A percentile compares a stretch with the other conserved stretches of the same genome.
These are phyloP conservation scores for Camponotus floridanus DNA, from an alignment of 1,140 invertebrate genomes.

Conservation along the genomic window DNA sequence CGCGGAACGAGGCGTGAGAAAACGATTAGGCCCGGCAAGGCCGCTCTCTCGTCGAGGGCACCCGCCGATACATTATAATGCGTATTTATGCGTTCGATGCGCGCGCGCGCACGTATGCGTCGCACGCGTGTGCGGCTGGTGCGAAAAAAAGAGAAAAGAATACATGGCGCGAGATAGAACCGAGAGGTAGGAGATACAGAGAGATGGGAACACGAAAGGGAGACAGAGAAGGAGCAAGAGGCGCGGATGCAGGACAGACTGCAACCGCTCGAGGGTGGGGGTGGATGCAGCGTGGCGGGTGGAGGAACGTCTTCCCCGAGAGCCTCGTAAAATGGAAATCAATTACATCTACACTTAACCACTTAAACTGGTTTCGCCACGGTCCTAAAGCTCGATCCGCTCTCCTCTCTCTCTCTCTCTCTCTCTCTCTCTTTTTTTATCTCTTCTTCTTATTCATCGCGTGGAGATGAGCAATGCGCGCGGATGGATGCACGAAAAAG, in stretches of 20 bases:
- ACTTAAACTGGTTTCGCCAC: constrained; percentile 86
- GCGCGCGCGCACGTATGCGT: constrained; percentile 33
- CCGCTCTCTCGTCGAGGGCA: constrained; percentile 44
- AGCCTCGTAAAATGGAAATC: constrained; percentile 86
- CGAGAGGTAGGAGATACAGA: background rate
- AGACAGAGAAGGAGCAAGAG: constrained; percentile 30
- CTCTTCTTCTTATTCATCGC: constrained; percentile 38
- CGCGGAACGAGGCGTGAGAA: constrained; percentile 63
- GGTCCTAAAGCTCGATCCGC: constrained; percentile 80
- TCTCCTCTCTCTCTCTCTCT: constrained; percentile 16
- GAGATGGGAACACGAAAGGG: background rate
- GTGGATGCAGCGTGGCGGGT: constrained; percentile 60
- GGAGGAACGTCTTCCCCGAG: constrained; percentile 77
- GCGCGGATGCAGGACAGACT: constrained; percentile 50
- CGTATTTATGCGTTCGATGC: constrained; percentile 63
- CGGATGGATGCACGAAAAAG: constrained; percentile 58
- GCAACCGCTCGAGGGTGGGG: constrained; percentile 29
- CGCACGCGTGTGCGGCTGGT: constrained; percentile 38
- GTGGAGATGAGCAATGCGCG: constrained; percentile 68
- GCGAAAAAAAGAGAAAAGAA: background rate
- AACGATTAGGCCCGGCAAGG: constrained; percentile 61
- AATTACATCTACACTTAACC: constrained; percentile 87
- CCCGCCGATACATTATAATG: constrained; percentile 60
- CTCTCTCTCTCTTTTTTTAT: background rate
- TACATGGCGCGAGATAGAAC: background rate